phyloP scores from a whole-genome alignment of 2,113 vertebrate genomes.

The Pygoscelis antarcticus region DNA sequence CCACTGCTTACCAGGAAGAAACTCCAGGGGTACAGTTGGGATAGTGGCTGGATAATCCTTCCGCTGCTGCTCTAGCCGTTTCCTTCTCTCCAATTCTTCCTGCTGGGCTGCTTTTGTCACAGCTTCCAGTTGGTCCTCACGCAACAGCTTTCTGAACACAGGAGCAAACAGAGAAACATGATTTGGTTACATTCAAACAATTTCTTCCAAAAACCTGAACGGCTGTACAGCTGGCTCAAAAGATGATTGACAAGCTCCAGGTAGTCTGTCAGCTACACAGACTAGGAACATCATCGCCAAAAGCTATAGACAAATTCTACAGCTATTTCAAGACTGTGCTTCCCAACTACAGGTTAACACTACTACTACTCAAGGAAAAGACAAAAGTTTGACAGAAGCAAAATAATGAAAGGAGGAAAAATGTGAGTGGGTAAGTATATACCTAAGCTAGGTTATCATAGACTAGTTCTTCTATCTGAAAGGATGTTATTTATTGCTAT shows the following conservation, averaged over 20 bases:
- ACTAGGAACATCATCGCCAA: background rate
- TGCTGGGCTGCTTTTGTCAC: constrained; percentile 97
- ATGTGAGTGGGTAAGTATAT: background rate
- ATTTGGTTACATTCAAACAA: background rate
- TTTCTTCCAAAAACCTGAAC: background rate
- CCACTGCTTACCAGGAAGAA: constrained; percentile 77
- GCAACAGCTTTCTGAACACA: constrained; percentile 88
- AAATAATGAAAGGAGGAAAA: background rate
- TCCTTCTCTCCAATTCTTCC: constrained; percentile 94
- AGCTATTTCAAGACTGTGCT: background rate
- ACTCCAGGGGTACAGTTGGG: constrained; percentile 74
- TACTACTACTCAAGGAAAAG: background rate
- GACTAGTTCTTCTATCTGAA: background rate
- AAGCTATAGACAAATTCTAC: background rate
- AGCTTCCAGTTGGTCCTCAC: constrained; percentile 94
- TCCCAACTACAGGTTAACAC: background rate
- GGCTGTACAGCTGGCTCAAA: background rate
- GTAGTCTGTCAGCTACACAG: background rate
- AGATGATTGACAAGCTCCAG: background rate
- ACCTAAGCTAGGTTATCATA: background rate
- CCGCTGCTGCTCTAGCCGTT: constrained; percentile 94
- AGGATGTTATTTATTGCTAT: background rate
- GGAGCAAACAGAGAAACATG: background rate
- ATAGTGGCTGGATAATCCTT: constrained; percentile 89
- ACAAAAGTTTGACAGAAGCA: background rate